Conservation (phyloP, 1,140 invertebrate species). For the Calosoma granatense region DNA sequence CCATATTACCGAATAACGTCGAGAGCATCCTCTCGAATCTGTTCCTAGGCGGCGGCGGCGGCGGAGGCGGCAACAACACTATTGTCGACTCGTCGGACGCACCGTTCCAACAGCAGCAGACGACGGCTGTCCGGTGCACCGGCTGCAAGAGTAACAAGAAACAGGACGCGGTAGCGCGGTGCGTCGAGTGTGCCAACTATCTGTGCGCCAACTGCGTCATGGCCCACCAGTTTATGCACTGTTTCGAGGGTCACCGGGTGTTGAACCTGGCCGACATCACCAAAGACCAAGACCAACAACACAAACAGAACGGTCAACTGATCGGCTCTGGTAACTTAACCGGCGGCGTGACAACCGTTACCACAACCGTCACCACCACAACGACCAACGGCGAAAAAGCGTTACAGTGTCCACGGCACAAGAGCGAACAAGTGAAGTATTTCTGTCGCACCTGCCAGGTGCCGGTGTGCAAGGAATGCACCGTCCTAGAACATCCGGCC, state of each 20-base stretch:
- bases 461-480: constrained; percentile 90
- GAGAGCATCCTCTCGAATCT: constrained; percentile 54
- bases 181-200: constrained; percentile 90
- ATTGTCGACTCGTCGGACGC: constrained; percentile 37
- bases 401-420: constrained; percentile 72
- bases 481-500: constrained; percentile 74
- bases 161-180: constrained; percentile 77
- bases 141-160: constrained; percentile 74
- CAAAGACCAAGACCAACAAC: constrained; percentile 31
- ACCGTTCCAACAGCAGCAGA: constrained; percentile 33
- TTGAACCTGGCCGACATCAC: constrained; percentile 57
- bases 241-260: constrained; percentile 92
- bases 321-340: constrained; percentile 16
- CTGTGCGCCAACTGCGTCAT: constrained; percentile 94
- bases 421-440: constrained; percentile 78
- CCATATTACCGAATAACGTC: constrained; percentile 47
- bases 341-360: constrained; percentile 16
- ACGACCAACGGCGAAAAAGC: constrained; percentile 50
- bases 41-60: constrained; percentile 49
- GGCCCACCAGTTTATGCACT: constrained; percentile 97
- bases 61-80: no score
- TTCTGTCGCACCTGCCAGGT: constrained; percentile 84
- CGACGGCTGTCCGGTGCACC: constrained; percentile 59
- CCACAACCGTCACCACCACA: constrained; percentile 17
- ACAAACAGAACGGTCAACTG: constrained; percentile 23